These are phyloP conservation scores for Garrulus glandarius DNA, from an alignment of 2,797 vertebrate species.

Conservation along the genomic window DNA sequence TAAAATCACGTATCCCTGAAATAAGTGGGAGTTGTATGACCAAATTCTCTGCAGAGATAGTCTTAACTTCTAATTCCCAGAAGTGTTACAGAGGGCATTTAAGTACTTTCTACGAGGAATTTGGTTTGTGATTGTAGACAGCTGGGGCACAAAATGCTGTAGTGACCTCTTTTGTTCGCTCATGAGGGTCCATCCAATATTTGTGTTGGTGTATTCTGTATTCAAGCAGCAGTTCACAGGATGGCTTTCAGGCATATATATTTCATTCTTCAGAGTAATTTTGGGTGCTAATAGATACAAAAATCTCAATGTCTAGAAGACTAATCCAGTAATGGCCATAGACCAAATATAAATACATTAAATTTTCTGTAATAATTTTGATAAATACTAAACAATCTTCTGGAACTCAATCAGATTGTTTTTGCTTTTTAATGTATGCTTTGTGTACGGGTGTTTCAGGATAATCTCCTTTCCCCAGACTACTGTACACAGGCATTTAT, in stretches of 20 bases:
- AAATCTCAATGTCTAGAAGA: constrained; percentile 40
- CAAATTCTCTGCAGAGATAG: not conserved
- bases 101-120: not conserved
- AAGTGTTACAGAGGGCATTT: not conserved
- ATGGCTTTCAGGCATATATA: not conserved
- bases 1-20: not conserved
- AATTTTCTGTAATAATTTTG: constrained; percentile 1
- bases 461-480: not conserved
- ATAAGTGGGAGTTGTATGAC: not conserved
- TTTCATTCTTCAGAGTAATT: not conserved
- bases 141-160: not conserved
- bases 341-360: constrained; percentile 2
- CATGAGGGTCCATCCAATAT: not conserved
- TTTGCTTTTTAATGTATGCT: not conserved
- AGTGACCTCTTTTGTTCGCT: not conserved
- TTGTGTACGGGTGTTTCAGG: not conserved
- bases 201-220: not conserved
- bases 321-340: not conserved
- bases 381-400: not conserved
- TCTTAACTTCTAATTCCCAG: not conserved
- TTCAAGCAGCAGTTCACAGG: not conserved
- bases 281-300: not conserved
- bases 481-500: not conserved
- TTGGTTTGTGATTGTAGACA: not conserved
- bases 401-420: not conserved